Evolutionary conservation across 2,888 invertebrate species (phyloP).

Genomic region (Caprella mutica): DNA sequence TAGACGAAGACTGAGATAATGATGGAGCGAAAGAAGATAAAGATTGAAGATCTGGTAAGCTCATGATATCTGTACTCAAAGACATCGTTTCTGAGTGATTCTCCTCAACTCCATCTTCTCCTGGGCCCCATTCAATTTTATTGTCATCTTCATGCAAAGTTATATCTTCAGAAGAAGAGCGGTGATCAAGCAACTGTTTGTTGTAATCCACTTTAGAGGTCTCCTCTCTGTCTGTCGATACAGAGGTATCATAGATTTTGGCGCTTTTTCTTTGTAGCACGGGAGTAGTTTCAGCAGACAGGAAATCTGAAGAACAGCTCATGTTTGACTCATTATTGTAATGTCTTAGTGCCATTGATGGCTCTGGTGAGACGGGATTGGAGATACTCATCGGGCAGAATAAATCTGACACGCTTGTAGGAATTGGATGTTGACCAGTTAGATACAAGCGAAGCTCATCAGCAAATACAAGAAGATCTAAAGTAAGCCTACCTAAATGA

Average conservation of each 20-base stretch:
- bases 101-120: background rate
- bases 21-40: background rate
- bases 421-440: slow-evolving; percentile 26
- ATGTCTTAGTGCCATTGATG: background rate
- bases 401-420: slow-evolving; percentile 21
- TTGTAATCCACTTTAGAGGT: slow-evolving; percentile 1
- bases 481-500: slow-evolving; percentile 23
- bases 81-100: background rate
- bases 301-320: background rate
- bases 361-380: background rate
- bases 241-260: too few relatives aligned
- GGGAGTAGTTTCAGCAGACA: slow-evolving; percentile 2
- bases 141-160: slow-evolving; percentile 14
- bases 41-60: slow-evolving; percentile 16
- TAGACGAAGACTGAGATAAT: background rate
- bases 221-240: too few relatives aligned
- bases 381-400: slow-evolving; percentile 7
- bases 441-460: slow-evolving; percentile 26
- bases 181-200: background rate
- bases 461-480: slow-evolving; percentile 26
- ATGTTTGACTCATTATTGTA: background rate
- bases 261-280: slow-evolving; percentile 1
- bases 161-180: slow-evolving; percentile 19
- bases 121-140: background rate
- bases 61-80: background rate